These are phyloP conservation scores for Oriolus oriolus DNA, from an alignment of 2,113 vertebrate species.

Conservation along the genomic window DNA sequence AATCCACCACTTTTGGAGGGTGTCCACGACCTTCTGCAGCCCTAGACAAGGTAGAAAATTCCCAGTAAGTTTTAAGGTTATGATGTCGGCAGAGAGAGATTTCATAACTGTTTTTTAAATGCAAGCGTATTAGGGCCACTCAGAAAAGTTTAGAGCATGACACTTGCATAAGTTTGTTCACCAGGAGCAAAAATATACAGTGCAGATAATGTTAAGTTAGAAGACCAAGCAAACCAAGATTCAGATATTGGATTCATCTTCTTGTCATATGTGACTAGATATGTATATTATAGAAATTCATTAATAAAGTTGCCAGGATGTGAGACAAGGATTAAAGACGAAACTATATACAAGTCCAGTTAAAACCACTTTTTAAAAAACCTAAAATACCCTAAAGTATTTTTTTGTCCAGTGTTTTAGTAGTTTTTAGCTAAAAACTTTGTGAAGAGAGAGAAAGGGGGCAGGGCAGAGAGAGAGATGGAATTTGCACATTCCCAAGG, in stretches of 20 bases:
- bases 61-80: neutral
- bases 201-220: neutral
- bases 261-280: neutral
- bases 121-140: neutral
- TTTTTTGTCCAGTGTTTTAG: neutral
- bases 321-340: neutral
- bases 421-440: neutral
- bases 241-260: neutral
- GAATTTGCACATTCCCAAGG: neutral
- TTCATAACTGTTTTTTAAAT: neutral
- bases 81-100: neutral
- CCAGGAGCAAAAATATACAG: neutral
- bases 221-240: neutral
- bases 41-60: neutral
- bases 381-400: neutral
- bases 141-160: neutral
- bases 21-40: fast-evolving
- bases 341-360: neutral
- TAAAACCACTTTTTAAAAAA: neutral
- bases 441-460: neutral
- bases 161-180: neutral
- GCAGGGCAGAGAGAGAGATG: too few relatives aligned
- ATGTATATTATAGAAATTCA: neutral
- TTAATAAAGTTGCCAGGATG: neutral
- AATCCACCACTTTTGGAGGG: neutral